Evolutionary conservation across 1,140 invertebrate species (phyloP), one percentile per base, ranked within the genome.

Genomic region (Eupristina koningsbergeri): DNA sequence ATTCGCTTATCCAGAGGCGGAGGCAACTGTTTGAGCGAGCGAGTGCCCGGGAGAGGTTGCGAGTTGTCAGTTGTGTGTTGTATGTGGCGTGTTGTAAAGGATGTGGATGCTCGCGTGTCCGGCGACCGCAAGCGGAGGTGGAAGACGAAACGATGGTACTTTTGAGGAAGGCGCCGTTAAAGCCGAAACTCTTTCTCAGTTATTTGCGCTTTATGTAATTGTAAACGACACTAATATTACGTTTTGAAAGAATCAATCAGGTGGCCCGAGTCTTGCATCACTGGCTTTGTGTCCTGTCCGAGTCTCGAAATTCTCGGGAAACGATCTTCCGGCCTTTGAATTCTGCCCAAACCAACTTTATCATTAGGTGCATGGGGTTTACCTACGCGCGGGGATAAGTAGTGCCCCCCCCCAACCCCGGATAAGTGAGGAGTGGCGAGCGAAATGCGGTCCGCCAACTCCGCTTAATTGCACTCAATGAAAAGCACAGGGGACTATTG

Each of bases 21-120:
- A 61, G 50, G 50, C 75, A 31, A 31, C 34, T 61, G 29, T 61
- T 77, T 26, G 61, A 36, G 53, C 75, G n/a, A 61, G 45, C 45
- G n/a, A 75, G 45, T 50, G 19, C 29, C n/a, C 34, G 34, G 13
- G 17, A 1, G 41, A 75, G 29, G 13, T n/a, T n/a, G n/a, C n/a
- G n/a, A n/a, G n/a, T n/a, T n/a, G n/a, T n/a, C n/a, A n/a, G n/a
- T n/a, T n/a, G n/a, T n/a, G n/a, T n/a, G n/a, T n/a, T n/a, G n/a
- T n/a, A n/a, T n/a, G 47, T 53, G n/a, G 73, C 73, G 73, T 75
- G 73, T 19, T 19, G 73, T 45, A n/a, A 29, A 50, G 39, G 17
- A n/a, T n/a, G n/a, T n/a, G 47, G 75, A 77, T 77, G 15, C 13
- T 77, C 34, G 75, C 75, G 75, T 77, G 75, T 61, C 22, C 75